Conservation (phyloP, 2,888 invertebrate genomes). For the Ernsta delagoae region DNA sequence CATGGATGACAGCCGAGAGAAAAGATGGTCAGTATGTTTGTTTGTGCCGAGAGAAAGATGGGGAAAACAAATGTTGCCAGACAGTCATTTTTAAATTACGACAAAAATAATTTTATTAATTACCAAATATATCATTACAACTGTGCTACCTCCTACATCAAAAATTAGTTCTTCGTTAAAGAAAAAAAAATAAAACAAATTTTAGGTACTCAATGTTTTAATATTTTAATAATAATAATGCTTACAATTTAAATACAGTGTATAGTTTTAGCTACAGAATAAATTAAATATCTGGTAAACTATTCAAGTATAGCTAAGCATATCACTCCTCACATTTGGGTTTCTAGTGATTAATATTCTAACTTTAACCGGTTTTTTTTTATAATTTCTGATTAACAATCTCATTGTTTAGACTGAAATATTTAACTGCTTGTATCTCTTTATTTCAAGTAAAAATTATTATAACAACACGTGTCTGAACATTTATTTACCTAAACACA, state of each 20-base stretch:
- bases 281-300: constrained; percentile 72
- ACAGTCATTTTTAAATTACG: background rate
- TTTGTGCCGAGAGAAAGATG: background rate
- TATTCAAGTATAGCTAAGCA: constrained; percentile 60
- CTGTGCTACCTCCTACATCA: too few species aligned
- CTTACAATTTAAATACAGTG: constrained; percentile 81
- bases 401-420: background rate
- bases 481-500: too few species aligned
- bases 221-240: constrained; percentile 71
- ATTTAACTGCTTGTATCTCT: background rate
- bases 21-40: too few species aligned
- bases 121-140: too few species aligned
- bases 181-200: constrained; percentile 15
- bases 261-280: constrained; percentile 71
- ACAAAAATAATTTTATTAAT: background rate
- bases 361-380: constrained; percentile 5
- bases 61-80: background rate
- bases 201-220: constrained; percentile 69
- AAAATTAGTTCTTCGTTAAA: background rate
- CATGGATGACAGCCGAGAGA: background rate
- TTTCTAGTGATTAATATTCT: constrained; percentile 13
- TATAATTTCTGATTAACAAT: background rate
- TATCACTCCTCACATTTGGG: constrained; percentile 49
- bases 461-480: background rate
- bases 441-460: background rate